Evolutionary conservation across 2,888 invertebrate species (phyloP).

Genomic region (Hetaerina titia): DNA sequence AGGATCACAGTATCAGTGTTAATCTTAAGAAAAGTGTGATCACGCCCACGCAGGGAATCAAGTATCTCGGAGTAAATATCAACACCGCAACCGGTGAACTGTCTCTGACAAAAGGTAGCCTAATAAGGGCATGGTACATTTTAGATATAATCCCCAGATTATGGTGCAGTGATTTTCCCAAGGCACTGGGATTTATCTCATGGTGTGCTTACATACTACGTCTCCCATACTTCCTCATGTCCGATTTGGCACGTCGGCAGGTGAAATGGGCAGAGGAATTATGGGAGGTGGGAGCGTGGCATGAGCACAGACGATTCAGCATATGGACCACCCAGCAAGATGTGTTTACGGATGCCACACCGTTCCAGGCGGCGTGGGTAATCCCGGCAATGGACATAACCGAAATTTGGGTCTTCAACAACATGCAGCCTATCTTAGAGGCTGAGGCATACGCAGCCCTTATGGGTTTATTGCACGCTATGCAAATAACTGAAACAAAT

Average conservation of each 20-base stretch:
- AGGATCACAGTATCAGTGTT: no score
- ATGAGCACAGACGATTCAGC: not conserved
- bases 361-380: not conserved
- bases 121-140: no score
- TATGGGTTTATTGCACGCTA: not conserved
- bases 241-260: not conserved
- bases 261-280: not conserved
- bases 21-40: no score
- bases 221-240: not conserved
- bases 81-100: no score
- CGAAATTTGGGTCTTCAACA: not conserved
- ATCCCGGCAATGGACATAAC: not conserved
- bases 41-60: no score
- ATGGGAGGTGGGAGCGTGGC: not conserved
- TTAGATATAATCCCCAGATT: no score
- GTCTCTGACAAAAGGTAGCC: no score
- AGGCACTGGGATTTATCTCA: no score
- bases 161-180: no score
- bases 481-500: no score
- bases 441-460: not conserved
- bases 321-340: rapidly evolving
- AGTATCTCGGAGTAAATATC: no score
- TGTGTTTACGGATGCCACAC: not conserved
- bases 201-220: not conserved
- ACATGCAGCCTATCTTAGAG: not conserved